Base-by-base conservation (phyloP, 2,888 invertebrate genomes). In the Gastracanthus pulcherrimus region DNA sequence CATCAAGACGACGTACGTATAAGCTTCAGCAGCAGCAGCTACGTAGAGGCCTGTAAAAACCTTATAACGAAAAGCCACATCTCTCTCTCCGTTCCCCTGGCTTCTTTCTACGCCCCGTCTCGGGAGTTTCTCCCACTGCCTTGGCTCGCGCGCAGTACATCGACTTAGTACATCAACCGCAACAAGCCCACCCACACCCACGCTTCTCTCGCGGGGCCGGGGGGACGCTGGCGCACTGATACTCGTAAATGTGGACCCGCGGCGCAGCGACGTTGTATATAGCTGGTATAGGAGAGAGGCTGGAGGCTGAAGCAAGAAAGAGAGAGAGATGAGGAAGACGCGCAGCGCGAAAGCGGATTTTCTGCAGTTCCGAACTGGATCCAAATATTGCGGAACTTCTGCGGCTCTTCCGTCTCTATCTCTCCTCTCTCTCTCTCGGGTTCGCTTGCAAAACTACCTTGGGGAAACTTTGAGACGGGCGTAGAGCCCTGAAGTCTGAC, bases 311-410 rank as follows among this genome's bases (percentile, higher is more conserved):
- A 31, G 41, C 51, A 62, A 60, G 38, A 19, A 29, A n/a, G 38
- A 13, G 26, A 26, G 26, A 38, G 66, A 16, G 31, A 45, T 6
- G 71, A 51, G 13, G 71, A 45, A 69, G 72, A 72, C 19, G 58
- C 38, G 48, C 38, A 48, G 72, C 58, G 41, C 29, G 58, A 78
- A 76, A 71, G 82, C 79, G 66, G 79, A 82, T 82, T 82, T 82
- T 79, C 82, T 76, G 75, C 79, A 75, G 75, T 79, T 79, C 71
- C 79, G 64, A 75, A 79, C 76, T 79, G 62, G 75, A 82, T 82
- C 82, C 82, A 82, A 82, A 82, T 82, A 82, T 82, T 82, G 82
- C 79, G 71, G 76, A 82, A 82, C 79, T 82, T 76, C 66, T 76
- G 60, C 74, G 55, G 76, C 69, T 76, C 41, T 78, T 67, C 62